phyloP scores from a whole-genome alignment of 2,113 vertebrate genomes.

The Hydrochoerus hydrochaeris region DNA sequence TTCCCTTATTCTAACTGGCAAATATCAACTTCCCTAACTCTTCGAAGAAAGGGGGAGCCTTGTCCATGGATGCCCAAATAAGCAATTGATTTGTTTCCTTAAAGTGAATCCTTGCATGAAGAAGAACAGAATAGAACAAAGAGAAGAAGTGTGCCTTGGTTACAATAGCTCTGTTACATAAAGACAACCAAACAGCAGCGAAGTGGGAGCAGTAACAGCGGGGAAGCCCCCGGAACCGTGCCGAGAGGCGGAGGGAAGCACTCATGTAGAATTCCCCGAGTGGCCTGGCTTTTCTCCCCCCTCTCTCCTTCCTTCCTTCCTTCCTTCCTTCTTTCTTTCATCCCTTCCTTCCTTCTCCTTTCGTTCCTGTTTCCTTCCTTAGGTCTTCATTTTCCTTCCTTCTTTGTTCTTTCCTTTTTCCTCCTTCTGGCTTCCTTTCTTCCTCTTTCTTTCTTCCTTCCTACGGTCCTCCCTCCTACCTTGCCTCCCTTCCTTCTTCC shows the following conservation, averaged over 20 bases:
- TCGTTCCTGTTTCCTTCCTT: not conserved
- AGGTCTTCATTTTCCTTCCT: not conserved
- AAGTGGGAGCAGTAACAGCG: not conserved
- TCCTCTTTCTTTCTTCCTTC: not conserved
- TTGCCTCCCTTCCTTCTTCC: not conserved
- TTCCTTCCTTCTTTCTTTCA: too few relatives aligned
- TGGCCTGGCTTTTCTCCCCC: too few relatives aligned
- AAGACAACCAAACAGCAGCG: not conserved
- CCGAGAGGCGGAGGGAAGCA: not conserved
- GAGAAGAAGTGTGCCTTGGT: not conserved
- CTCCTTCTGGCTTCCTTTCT: not conserved
- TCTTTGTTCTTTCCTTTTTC: not conserved
- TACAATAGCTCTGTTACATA: not conserved
- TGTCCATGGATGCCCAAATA: not conserved
- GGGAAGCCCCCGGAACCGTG: not conserved
- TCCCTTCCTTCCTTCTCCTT: not conserved
- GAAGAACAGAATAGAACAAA: not conserved
- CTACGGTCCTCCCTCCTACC: not conserved
- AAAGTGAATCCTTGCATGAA: not conserved
- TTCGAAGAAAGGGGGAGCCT: not conserved
- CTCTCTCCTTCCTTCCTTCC: not conserved
- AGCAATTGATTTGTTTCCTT: not conserved
- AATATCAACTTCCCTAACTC: not conserved
- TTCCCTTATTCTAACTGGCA: conserved; percentile 3
- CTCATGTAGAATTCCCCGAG: not conserved